Evolutionary conservation across 2,797 vertebrate species (phyloP).

Genomic region (Poecilia picta): DNA sequence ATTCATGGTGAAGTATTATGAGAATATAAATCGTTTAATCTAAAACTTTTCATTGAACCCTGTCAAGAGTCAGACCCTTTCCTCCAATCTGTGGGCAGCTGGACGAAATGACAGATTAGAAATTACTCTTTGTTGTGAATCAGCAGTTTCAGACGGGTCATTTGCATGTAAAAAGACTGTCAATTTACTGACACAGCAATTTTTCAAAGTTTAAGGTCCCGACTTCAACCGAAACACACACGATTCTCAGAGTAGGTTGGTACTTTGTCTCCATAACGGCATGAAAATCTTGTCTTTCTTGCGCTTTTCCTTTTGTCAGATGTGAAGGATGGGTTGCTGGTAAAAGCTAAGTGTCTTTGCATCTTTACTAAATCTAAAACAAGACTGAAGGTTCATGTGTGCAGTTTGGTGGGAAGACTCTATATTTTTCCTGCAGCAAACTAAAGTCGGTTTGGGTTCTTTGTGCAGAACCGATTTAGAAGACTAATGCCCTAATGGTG

Average conservation of each 20-base stretch:
- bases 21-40: conserved; percentile 80
- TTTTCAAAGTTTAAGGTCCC: conserved; percentile 22
- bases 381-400: not conserved
- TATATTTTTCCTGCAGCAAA: not conserved
- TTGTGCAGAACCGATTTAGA: not conserved
- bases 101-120: conserved; percentile 76
- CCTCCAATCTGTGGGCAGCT: conserved; percentile 38
- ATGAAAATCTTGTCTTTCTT: not conserved
- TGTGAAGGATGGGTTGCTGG: too few species aligned
- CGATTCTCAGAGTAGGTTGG: conserved; percentile 8
- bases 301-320: not conserved
- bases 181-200: conserved; percentile 37
- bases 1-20: conserved; percentile 74
- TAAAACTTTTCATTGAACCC: conserved; percentile 73
- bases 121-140: conserved; percentile 58
- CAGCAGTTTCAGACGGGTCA: conserved; percentile 38
- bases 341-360: not conserved
- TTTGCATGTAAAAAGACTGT: conserved; percentile 55
- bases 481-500: not conserved
- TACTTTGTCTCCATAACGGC: not conserved
- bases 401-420: not conserved
- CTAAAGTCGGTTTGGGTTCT: not conserved
- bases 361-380: not conserved
- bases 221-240: conserved; percentile 11
- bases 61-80: conserved; percentile 59